Percentiles rank a stretch among this genome's conserved stretches.
phyloP scores from a whole-genome alignment of 2,113 vertebrate species.

The Stomatorhinus ivindoensis region DNA sequence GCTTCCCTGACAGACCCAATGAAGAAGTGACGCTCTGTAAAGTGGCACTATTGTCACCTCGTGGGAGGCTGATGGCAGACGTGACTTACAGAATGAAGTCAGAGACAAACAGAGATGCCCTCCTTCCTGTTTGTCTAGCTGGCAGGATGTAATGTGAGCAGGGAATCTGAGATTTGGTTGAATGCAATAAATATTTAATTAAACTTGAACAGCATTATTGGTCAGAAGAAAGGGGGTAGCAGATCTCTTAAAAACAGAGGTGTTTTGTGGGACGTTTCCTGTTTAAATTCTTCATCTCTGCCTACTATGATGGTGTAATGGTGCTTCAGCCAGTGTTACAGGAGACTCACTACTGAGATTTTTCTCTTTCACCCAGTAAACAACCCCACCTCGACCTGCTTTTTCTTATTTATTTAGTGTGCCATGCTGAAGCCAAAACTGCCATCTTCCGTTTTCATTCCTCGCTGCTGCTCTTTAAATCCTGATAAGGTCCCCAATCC shows the following conservation, averaged over 20 bases:
- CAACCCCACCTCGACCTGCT: not conserved
- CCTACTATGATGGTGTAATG: not conserved
- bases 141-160: not conserved
- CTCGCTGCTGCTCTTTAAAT: not conserved
- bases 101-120: not conserved
- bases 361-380: not conserved
- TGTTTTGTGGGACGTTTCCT: not conserved
- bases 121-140: not conserved
- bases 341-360: not conserved
- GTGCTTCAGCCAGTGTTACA: not conserved
- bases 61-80: not conserved
- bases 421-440: not conserved
- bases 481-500: not conserved
- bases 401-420: not conserved
- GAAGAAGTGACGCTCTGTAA: not conserved
- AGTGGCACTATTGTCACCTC: not conserved
- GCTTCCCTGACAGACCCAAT: not conserved
- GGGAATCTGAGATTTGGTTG: not conserved
- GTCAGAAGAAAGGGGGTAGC: not conserved
- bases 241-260: not conserved
- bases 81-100: not conserved
- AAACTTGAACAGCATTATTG: not conserved
- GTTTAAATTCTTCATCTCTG: not conserved
- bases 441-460: not conserved
- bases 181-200: not conserved